Evolutionary conservation across 2,113 vertebrate genomes (phyloP), one percentile per base, ranked within the genome.

Genomic region (Scophthalmus maximus): DNA sequence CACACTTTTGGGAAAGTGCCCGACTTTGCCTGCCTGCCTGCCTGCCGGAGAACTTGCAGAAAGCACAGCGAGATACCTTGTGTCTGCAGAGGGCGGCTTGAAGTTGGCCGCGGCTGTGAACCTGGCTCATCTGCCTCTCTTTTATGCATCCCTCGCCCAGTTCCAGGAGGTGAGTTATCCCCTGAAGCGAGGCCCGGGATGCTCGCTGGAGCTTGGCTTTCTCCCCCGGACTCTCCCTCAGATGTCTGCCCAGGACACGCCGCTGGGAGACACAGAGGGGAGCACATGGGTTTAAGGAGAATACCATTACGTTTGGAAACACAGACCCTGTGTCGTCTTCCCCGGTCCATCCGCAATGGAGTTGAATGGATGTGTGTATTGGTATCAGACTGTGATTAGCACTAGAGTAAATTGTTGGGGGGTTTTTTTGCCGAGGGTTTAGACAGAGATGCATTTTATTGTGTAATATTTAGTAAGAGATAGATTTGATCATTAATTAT

Each of bases 41-140:
- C n/a, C 25, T 64, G 56, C 60, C 61, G 66, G 49, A 68, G 60
- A 78, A 76, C 29, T 65, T 49, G 38, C 50, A 67, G 55, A 78
- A 78, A 73, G 74, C 26, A 20, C 58, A 63, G 65, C 40, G 38
- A 55, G 68, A 56, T 73, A 98, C 97, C 95, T 96, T 92, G 67
- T 94, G 92, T 81, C 92, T 93, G 77, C 90, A 82, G 85, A 97
- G 82, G 22, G 89, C 73, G 27, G 81, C 87, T 51, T 93, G 91
- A 61, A 97, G 89, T 73, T 93, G 89, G 55, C 38, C 72, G 84
- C 80, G 92, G 81, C 81, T 95, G 83, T 87, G 94, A 10, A 87
- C 68, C 17, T 17, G 88, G 67, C 2, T 87, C 80, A 11, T 88
- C 85, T 81, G 85, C 73, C 88, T 64, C 71, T 47, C 77, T 73